phyloP scores from a whole-genome alignment of 1,140 invertebrate genomes.

The Procambarus clarkii region DNA sequence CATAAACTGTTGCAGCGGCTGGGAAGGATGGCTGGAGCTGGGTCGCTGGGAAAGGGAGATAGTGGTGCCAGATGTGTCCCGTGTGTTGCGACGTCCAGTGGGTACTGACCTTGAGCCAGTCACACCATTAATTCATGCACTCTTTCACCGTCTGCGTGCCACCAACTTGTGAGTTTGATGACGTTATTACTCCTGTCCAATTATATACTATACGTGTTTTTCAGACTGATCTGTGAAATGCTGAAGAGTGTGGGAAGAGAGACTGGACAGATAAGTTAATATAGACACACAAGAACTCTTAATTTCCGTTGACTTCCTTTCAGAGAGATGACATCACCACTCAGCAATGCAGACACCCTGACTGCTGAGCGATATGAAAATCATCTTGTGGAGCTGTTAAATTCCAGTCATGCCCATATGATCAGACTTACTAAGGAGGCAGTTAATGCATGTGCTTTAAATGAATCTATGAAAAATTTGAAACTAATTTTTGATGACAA shows the following conservation, averaged over 20 bases:
- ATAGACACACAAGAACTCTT: background rate
- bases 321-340: conserved; percentile 35
- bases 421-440: background rate
- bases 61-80: conserved; percentile 52
- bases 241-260: too few species aligned
- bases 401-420: conserved; percentile 23
- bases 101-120: conserved; percentile 53
- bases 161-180: conserved; percentile 38
- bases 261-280: too few species aligned
- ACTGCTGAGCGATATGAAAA: conserved; percentile 36
- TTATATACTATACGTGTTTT: too few species aligned
- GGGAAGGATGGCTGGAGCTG: conserved; percentile 51
- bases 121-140: conserved; percentile 56
- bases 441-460: conserved; percentile 14
- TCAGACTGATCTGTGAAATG: too few species aligned
- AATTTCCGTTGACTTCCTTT: background rate
- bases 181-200: too few species aligned
- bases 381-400: conserved; percentile 7
- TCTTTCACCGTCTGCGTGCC: conserved; percentile 59
- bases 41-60: conserved; percentile 57
- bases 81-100: conserved; percentile 46
- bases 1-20: conserved; percentile 50
- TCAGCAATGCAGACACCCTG: conserved; percentile 29
- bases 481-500: background rate
- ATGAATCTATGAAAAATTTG: background rate